Evolutionary conservation across 2,888 invertebrate species (phyloP), one percentile per base, ranked within the genome.

Genomic region (Mechanitis messenoides): DNA sequence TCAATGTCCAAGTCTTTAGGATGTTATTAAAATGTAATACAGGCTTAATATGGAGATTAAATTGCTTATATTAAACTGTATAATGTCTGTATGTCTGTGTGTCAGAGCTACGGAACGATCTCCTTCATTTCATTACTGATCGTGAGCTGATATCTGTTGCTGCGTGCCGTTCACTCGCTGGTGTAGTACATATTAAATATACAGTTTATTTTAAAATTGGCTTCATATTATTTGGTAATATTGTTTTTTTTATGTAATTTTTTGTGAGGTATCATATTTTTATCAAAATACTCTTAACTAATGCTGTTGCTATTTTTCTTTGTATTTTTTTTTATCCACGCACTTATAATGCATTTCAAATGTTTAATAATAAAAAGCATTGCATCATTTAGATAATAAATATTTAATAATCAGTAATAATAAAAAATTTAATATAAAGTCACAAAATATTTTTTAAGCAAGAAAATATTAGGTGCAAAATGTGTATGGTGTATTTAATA

Each of bases 41-140:
- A 9, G 28, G 6, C 28, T 50, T 50, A 50, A 50, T 50, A 50
- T 31, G 28, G 3, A 31, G 11, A 50, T 50, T 50, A 31, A 31
- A 50, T 50, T 50, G 7, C 7, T 7, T 50, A 31, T 20, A 20
- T 47, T 11, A 50, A 50, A 31, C 50, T 50, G 5, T 2, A 50
- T 20, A 20, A 20, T n/a, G 50, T 50, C 63, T 60, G 20, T 82
- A n/a, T n/a, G 50, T 50, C 63, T 59, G 20, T 81, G 69, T 81
- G 82, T 83, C 71, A 56, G 33, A 54, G 72, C 72, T 73, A 72
- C 72, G 71, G 78, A 74, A 72, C 73, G 80, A 78, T 81, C 84
- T 78, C 81, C 79, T 78, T 83, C 87, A 85, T 87, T 87, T 87
- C 87, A 86, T 86, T 86, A 86, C 84, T 76, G 84, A 84, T 87